These are phyloP conservation scores for Mellivora capensis DNA, from an alignment of 2,113 vertebrate genomes.

Conservation along the genomic window DNA sequence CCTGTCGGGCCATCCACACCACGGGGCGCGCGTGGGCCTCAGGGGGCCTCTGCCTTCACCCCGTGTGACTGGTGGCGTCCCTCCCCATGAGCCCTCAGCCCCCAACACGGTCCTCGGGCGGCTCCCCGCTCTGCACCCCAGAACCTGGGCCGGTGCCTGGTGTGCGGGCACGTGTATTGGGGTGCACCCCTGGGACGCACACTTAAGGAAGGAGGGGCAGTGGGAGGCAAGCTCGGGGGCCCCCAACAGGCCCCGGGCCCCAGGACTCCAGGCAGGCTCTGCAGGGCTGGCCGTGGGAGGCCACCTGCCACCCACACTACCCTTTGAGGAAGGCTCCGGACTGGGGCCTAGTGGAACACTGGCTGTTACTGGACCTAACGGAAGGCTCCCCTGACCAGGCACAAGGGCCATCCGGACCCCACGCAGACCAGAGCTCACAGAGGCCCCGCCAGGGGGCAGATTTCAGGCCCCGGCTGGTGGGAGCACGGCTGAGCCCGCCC, in stretches of 20 bases:
- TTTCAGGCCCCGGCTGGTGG: background rate
- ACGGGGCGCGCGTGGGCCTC: background rate
- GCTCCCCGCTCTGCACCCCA: background rate
- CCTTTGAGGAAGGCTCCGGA: too few species aligned
- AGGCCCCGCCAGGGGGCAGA: background rate
- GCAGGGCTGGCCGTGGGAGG: background rate
- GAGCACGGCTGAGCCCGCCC: background rate
- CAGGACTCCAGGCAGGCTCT: accelerated
- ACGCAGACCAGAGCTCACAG: background rate
- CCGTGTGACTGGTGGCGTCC: background rate
- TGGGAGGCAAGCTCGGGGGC: background rate
- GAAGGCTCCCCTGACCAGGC: too few species aligned
- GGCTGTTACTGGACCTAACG: background rate
- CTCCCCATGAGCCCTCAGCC: background rate
- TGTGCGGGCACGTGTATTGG: too few species aligned
- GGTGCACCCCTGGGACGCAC: background rate
- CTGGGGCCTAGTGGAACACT: background rate
- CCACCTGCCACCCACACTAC: background rate
- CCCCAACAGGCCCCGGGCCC: background rate
- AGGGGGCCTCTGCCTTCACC: background rate
- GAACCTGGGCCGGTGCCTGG: too few species aligned
- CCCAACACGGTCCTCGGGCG: background rate
- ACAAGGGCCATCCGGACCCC: background rate
- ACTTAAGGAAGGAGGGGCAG: too few species aligned
- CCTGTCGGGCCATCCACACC: background rate